Conservation (phyloP, 2,113 vertebrate species). For the Perca schrenkii region DNA sequence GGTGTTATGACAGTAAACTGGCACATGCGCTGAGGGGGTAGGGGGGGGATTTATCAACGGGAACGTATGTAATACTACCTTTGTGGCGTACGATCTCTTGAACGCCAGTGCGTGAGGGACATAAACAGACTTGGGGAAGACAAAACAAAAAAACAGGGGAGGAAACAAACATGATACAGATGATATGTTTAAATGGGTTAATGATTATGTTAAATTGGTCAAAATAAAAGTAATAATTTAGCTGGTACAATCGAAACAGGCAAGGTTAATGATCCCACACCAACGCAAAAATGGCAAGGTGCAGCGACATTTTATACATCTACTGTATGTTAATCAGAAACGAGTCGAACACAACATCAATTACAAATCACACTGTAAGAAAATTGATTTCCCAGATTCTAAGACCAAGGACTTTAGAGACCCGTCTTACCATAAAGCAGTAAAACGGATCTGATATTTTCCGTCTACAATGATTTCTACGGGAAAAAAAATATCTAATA, state of each 20-base stretch:
- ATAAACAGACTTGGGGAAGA: conserved; percentile 94
- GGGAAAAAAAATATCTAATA: not conserved
- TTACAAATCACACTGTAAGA: not conserved
- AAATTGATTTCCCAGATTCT: not conserved
- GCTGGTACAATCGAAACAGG: conserved; percentile 63
- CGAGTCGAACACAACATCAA: conserved; percentile 19
- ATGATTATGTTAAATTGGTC: conserved; percentile 74
- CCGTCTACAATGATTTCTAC: not conserved
- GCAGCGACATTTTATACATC: conserved; percentile 25
- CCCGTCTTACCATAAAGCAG: not conserved
- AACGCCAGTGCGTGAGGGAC: conserved; percentile 97
- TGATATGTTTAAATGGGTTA: conserved; percentile 90
- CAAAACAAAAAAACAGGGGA: conserved; percentile 73
- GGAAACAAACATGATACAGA: conserved; percentile 84
- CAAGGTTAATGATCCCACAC: conserved; percentile 67
- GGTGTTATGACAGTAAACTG: conserved; percentile 64
- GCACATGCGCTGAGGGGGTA: conserved; percentile 81
- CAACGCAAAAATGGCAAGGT: conserved; percentile 29
- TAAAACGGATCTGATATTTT: not conserved
- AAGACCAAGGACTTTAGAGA: not conserved
- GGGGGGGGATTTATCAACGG: conserved; percentile 64
- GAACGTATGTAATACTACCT: conserved; percentile 92
- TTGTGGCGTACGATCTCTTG: conserved; percentile 95
- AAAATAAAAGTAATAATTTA: conserved; percentile 43
- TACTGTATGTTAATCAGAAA: conserved; percentile 46